Conservation (phyloP, 2,113 vertebrate genomes). For the Indicator indicator region DNA sequence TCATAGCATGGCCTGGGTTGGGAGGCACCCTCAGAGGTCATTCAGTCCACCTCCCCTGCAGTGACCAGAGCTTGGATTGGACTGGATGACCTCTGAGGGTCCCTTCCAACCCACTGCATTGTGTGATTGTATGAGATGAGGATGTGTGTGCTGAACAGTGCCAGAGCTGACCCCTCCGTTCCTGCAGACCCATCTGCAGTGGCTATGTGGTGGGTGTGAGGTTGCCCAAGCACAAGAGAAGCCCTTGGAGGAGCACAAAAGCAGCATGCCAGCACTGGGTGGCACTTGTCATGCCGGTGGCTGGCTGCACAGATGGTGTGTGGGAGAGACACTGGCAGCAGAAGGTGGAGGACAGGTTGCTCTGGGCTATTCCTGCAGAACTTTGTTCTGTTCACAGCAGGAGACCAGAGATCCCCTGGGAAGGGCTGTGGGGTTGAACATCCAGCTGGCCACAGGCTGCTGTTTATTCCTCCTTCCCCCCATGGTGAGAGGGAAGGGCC, state of each 20-base stretch:
- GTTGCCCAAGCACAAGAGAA: background rate
- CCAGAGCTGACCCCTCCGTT: fast-evolving
- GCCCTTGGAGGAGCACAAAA: background rate
- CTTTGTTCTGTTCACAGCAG: background rate
- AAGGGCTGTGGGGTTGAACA: background rate
- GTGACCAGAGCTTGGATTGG: no score
- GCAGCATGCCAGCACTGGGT: fast-evolving
- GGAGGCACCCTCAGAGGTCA: no score
- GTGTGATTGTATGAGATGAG: no score
- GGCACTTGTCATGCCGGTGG: background rate
- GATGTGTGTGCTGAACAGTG: no score
- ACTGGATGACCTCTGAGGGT: no score
- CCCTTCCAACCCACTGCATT: no score
- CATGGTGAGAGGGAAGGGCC: background rate
- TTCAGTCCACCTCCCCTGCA: no score
- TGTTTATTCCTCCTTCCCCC: background rate
- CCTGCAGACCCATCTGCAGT: background rate
- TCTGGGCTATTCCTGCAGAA: background rate
- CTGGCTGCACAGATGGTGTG: fast-evolving
- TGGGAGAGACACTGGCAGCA: background rate
- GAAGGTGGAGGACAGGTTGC: background rate
- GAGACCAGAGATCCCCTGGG: background rate
- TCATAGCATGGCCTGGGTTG: no score
- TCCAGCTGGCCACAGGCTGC: background rate
- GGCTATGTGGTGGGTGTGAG: background rate